Conservation (phyloP, 2,113 vertebrate species). For the Corythornis cristatus region DNA sequence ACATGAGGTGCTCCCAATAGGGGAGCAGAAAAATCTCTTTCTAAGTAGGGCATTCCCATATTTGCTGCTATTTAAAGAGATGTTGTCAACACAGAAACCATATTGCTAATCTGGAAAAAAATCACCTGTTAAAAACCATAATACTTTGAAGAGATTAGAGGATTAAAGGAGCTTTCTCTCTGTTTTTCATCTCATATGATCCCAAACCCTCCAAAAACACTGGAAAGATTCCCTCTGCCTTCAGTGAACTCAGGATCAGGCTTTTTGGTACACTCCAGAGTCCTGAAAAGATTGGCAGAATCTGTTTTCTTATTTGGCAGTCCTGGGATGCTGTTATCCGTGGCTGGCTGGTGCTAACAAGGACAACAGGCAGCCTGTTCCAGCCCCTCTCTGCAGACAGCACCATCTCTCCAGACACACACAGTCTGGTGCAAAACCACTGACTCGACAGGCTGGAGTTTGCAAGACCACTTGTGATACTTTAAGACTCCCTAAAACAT, state of each 20-base stretch:
- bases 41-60: slow-evolving; percentile 2
- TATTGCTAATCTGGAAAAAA: slow-evolving; percentile 28
- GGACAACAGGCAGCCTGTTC: not conserved
- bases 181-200: slow-evolving; percentile 24
- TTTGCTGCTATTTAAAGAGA: slow-evolving; percentile 20
- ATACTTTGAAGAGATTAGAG: slow-evolving; percentile 32
- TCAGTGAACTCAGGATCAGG: not conserved
- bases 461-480: not conserved
- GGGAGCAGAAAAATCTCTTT: not conserved
- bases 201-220: not conserved
- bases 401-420: not conserved
- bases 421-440: not conserved
- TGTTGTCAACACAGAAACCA: slow-evolving; percentile 24
- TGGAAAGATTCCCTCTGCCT: not conserved
- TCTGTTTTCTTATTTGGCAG: not conserved
- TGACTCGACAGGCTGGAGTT: not conserved
- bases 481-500: not conserved
- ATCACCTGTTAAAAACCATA: not conserved
- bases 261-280: not conserved
- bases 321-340: not conserved
- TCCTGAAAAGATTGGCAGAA: not conserved
- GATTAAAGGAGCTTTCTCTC: slow-evolving; percentile 36
- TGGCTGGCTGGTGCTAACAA: not conserved
- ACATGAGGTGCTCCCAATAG: not conserved
- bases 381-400: not conserved